Evolutionary conservation across 2,113 vertebrate species (phyloP).

Genomic region (Macrotis lagotis): DNA sequence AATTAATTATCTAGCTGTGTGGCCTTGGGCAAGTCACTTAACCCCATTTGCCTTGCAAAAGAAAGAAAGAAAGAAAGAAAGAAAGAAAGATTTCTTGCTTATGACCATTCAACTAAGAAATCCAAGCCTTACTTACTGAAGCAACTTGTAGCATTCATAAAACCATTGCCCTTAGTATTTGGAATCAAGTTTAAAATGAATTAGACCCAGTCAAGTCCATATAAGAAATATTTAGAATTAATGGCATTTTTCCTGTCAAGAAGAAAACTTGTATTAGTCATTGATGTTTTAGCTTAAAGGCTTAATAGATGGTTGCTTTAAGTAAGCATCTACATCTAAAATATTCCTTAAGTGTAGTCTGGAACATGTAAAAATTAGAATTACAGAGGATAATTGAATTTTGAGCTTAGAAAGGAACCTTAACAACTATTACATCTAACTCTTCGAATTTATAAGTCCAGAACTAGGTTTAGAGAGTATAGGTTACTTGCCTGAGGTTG

Average conservation of each 20-base stretch:
- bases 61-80: too few relatives aligned
- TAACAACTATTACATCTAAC: neutral
- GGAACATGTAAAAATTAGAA: neutral
- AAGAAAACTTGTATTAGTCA: neutral
- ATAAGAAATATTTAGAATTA: constrained; percentile 31
- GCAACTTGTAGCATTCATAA: neutral
- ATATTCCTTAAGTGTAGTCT: neutral
- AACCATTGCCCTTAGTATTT: constrained; percentile 5
- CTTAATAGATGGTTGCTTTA: neutral
- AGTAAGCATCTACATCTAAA: neutral
- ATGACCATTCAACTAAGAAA: constrained; percentile 3
- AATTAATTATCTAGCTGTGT: too few relatives aligned
- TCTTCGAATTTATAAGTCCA: neutral
- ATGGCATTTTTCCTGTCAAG: neutral
- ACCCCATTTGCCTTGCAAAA: too few relatives aligned
- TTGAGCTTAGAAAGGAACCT: neutral
- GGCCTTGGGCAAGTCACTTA: too few relatives aligned
- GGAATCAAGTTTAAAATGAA: constrained; percentile 36
- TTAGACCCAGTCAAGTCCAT: neutral
- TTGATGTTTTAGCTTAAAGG: neutral
- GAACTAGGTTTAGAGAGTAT: neutral
- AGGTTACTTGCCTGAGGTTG: neutral
- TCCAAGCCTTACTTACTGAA: constrained; percentile 17
- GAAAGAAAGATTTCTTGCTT: too few relatives aligned
- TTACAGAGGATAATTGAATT: neutral